These are phyloP conservation scores for Phalacrocorax carbo DNA, from an alignment of 2,113 vertebrate genomes.

Conservation along the genomic window DNA sequence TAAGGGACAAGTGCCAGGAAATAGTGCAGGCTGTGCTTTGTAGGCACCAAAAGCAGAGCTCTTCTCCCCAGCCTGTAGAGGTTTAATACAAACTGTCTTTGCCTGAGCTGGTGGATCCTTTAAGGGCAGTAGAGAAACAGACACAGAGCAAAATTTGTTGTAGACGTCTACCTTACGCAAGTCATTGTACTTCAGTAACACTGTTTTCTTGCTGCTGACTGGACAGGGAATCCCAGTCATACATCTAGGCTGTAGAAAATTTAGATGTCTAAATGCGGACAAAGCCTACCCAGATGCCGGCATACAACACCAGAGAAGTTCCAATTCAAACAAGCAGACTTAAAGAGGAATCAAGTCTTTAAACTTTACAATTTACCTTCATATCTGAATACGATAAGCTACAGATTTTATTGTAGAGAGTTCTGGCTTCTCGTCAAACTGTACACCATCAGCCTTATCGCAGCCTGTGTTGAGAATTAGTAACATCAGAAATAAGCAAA, in stretches of 20 bases:
- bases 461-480: neutral
- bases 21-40: neutral
- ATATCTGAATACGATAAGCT: neutral
- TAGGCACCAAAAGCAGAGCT: neutral
- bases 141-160: neutral
- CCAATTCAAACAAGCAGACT: neutral
- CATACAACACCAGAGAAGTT: neutral
- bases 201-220: neutral
- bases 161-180: neutral
- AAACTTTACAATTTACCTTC: neutral
- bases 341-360: neutral
- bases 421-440: neutral
- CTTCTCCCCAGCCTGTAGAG: neutral
- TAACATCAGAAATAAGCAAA: neutral
- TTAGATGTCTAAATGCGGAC: neutral
- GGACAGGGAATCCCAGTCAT: neutral
- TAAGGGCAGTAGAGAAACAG: neutral
- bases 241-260: neutral
- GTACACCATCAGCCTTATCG: neutral
- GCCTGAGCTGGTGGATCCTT: neutral
- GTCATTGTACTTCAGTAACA: neutral
- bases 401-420: neutral
- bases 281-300: neutral
- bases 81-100: neutral
- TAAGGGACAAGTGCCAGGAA: neutral